These are phyloP conservation scores for Euwallacea similis DNA, from an alignment of 1,140 invertebrate species.

Conservation along the genomic window DNA sequence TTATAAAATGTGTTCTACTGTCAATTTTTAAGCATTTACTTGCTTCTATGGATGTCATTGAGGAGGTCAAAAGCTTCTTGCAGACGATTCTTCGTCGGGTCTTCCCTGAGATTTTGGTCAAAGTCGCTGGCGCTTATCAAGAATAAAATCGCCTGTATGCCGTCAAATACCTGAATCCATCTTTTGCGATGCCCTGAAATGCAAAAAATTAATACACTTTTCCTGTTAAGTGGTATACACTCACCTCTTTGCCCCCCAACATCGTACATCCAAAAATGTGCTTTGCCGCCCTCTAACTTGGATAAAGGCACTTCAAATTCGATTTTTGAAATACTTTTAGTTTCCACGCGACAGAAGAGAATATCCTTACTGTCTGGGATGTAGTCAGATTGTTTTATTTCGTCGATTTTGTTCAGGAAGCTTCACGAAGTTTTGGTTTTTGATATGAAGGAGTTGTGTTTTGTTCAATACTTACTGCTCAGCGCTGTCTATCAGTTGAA, in stretches of 20 bases:
- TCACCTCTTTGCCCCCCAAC: constrained; percentile 79
- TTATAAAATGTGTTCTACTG: neutral
- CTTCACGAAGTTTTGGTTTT: constrained; percentile 51
- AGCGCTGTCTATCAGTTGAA: constrained; percentile 78
- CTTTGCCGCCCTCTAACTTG: constrained; percentile 65
- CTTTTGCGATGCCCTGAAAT: constrained; percentile 51
- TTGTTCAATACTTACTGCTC: constrained; percentile 66
- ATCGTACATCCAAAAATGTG: constrained; percentile 77
- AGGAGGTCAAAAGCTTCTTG: constrained; percentile 73
- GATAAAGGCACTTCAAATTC: constrained; percentile 71
- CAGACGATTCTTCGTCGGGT: constrained; percentile 68
- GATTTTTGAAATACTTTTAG: constrained; percentile 72
- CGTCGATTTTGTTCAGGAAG: constrained; percentile 67
- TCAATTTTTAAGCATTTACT: constrained; percentile 53
- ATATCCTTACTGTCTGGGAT: constrained; percentile 71
- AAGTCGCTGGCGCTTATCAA: constrained; percentile 77
- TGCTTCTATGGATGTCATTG: constrained; percentile 75
- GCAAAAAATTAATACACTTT: neutral
- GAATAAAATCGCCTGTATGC: constrained; percentile 78
- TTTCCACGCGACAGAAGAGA: constrained; percentile 68
- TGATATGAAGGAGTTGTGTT: neutral
- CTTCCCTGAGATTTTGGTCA: constrained; percentile 75
- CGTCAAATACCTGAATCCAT: constrained; percentile 72
- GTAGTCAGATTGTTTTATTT: constrained; percentile 63
- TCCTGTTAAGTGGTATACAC: neutral